These are phyloP conservation scores for Tenodera sinensis DNA, from an alignment of 2,888 invertebrate genomes.

Conservation along the genomic window DNA sequence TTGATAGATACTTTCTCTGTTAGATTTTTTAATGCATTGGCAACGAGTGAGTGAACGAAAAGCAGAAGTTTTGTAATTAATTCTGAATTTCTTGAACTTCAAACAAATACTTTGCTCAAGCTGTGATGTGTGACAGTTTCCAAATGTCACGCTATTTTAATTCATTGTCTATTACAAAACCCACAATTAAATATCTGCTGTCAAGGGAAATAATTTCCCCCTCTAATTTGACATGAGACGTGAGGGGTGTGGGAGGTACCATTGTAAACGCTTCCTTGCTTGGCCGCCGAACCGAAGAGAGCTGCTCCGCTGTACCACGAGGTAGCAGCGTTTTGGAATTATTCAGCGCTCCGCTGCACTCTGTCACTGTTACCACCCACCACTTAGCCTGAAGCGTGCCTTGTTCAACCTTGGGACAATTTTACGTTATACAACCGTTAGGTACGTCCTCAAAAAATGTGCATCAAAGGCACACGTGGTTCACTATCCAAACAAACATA, in stretches of 20 bases:
- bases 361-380: background rate
- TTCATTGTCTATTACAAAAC: no score
- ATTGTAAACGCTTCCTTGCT: background rate
- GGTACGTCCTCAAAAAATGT: background rate
- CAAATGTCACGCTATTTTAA: no score
- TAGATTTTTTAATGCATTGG: no score
- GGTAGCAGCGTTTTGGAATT: background rate
- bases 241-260: background rate
- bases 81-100: no score
- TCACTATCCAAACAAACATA: no score
- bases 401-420: background rate
- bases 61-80: no score
- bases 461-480: background rate
- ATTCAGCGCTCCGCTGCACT: background rate
- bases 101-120: no score
- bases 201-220: background rate
- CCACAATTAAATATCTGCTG: background rate
- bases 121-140: no score
- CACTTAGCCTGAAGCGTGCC: background rate
- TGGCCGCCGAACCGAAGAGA: background rate
- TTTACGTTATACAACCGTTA: background rate
- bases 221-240: background rate
- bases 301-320: background rate
- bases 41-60: no score
- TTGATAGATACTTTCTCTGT: no score